These are phyloP conservation scores for Salpingus planirostris DNA, from an alignment of 2,888 invertebrate genomes.

Conservation along the genomic window DNA sequence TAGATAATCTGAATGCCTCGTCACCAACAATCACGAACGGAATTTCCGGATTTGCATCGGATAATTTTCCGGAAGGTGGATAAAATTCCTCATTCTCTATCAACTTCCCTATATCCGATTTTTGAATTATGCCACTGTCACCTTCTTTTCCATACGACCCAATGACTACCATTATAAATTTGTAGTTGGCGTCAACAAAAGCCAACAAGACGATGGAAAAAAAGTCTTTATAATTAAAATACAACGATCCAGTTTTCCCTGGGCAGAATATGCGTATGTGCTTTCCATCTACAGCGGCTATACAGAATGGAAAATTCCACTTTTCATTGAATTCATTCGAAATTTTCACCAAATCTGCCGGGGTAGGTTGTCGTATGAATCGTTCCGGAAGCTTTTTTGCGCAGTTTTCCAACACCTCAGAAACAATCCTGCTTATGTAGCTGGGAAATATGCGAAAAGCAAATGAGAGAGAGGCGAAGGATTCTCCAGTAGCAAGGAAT, in stretches of 20 bases:
- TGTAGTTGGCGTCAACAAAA: slow-evolving; percentile 22
- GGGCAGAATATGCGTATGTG: slow-evolving; percentile 23
- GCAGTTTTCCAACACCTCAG: not conserved
- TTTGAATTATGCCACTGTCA: slow-evolving; percentile 12
- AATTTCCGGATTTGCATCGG: slow-evolving; percentile 1
- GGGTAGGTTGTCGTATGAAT: slow-evolving; percentile 11
- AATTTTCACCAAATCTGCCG: slow-evolving; percentile 20
- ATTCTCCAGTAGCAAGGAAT: not conserved
- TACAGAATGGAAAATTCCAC: slow-evolving; percentile 18
- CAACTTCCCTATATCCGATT: slow-evolving; percentile 3
- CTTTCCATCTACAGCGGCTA: slow-evolving; percentile 26
- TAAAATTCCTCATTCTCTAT: not conserved
- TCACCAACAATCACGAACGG: slow-evolving; percentile 17
- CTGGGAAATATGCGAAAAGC: not conserved
- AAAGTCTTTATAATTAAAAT: slow-evolving; percentile 25
- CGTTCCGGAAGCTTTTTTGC: not conserved
- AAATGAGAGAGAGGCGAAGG: not conserved
- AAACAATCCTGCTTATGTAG: not conserved
- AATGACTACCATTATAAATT: slow-evolving; percentile 25
- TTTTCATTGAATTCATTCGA: slow-evolving; percentile 18
- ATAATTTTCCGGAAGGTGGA: slow-evolving; percentile 1
- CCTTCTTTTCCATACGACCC: slow-evolving; percentile 16
- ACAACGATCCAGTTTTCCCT: slow-evolving; percentile 19
- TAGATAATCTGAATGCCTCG: slow-evolving; percentile 15
- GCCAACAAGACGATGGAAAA: slow-evolving; percentile 25